Percentiles rank a stretch among this genome's conserved stretches.
phyloP scores from a whole-genome alignment of 2,888 invertebrate genomes.

The Thyatira batis region DNA sequence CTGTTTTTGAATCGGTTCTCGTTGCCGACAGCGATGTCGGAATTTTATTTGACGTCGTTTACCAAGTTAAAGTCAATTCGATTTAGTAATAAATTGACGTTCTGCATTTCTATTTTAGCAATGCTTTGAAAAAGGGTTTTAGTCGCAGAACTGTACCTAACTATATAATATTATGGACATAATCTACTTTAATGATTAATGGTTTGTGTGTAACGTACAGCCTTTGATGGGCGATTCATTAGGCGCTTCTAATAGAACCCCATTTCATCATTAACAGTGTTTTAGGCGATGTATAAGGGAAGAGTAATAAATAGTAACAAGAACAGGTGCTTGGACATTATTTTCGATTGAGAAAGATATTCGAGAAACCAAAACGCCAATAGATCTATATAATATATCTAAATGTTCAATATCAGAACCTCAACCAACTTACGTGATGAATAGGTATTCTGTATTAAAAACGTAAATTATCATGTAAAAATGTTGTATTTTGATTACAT shows the following conservation, averaged over 20 bases:
- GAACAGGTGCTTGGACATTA: no score
- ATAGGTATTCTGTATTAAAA: background rate
- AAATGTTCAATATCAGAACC: background rate
- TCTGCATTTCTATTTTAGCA: background rate
- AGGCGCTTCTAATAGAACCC: conserved; percentile 30
- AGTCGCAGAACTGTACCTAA: background rate
- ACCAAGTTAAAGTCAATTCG: background rate
- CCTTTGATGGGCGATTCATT: conserved; percentile 50
- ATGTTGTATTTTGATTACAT: background rate
- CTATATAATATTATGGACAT: conserved; percentile 12
- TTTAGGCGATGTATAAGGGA: no score
- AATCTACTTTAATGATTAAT: conserved; percentile 33
- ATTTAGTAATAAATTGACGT: background rate
- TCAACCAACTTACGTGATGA: background rate
- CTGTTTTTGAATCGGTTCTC: conserved; percentile 15
- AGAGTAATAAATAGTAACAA: no score
- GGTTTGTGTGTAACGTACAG: conserved; percentile 38
- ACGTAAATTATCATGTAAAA: background rate
- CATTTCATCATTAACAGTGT: conserved; percentile 27
- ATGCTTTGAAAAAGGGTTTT: background rate
- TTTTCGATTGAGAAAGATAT: no score
- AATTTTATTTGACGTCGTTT: conserved; percentile 21
- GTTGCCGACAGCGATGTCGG: conserved; percentile 15
- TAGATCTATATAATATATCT: no score
- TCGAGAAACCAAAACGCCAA: no score